Conservation (phyloP, 2,113 vertebrate genomes). For the Theropithecus gelada region DNA sequence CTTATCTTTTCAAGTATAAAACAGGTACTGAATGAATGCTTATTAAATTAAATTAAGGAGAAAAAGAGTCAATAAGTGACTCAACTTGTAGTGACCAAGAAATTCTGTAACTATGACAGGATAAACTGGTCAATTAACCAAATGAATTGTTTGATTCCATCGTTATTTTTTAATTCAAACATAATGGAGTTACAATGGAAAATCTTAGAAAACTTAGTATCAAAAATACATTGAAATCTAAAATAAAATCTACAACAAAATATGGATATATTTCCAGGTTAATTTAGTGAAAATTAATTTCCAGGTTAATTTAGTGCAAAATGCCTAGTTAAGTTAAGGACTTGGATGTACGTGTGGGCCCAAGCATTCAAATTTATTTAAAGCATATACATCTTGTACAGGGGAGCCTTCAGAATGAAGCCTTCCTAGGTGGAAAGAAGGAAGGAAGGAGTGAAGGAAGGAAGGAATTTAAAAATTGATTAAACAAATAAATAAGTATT, state of each 20-base stretch:
- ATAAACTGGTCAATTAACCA: not conserved
- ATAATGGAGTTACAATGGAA: not conserved
- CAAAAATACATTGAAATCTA: slow-evolving; percentile 18
- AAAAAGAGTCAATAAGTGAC: not conserved
- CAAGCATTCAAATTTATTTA: too few species aligned
- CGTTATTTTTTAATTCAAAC: not conserved
- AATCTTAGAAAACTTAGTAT: not conserved
- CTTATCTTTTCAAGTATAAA: slow-evolving; percentile 19
- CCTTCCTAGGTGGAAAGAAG: not conserved
- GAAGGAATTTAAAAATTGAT: not conserved
- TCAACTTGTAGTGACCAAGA: not conserved
- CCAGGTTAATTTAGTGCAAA: not conserved
- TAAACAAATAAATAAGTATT: not conserved
- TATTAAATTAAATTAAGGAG: not conserved
- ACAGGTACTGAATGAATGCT: not conserved
- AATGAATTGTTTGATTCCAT: not conserved
- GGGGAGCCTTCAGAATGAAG: too few species aligned
- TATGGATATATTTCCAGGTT: not conserved
- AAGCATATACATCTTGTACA: too few species aligned
- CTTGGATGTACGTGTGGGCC: too few species aligned
- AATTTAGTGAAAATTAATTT: not conserved
- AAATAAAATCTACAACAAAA: not conserved
- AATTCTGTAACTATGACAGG: not conserved
- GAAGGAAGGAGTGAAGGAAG: not conserved
- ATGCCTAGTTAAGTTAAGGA: not conserved